Evolutionary conservation across 2,888 invertebrate genomes (phyloP).

Genomic region (Tetanocera ferruginea): DNA sequence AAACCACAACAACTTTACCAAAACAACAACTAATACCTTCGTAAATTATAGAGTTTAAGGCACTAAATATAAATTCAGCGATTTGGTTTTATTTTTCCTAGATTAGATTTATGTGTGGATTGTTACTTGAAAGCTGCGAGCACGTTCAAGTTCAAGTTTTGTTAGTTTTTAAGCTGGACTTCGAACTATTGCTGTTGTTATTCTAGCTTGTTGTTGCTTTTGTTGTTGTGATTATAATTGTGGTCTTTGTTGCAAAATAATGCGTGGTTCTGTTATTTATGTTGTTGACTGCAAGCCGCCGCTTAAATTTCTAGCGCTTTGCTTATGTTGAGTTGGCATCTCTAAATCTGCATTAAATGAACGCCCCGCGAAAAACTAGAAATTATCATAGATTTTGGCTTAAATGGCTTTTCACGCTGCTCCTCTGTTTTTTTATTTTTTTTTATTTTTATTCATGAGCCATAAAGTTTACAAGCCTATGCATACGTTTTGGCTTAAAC

Average conservation of each 20-base stretch:
- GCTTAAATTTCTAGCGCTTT: background rate
- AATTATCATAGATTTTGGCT: background rate
- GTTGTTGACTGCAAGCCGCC: background rate
- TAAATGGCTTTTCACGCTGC: background rate
- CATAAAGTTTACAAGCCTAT: background rate
- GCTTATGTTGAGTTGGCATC: background rate
- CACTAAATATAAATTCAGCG: background rate
- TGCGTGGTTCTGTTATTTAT: slow-evolving; percentile 6
- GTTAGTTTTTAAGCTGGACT: background rate
- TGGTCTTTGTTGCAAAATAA: background rate
- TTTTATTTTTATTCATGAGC: background rate
- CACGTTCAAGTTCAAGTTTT: background rate
- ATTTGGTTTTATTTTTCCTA: background rate
- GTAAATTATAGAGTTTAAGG: slow-evolving; percentile 16
- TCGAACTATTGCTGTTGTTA: background rate
- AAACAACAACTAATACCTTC: slow-evolving; percentile 9
- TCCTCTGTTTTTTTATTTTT: background rate
- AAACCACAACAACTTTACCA: background rate
- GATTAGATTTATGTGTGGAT: background rate
- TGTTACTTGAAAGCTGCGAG: background rate
- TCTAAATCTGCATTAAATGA: background rate
- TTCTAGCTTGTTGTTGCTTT: background rate
- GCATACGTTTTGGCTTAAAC: background rate
- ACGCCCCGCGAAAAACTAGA: background rate
- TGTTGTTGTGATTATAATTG: background rate